Evolutionary conservation across 2,113 vertebrate genomes (phyloP).

Genomic region (Colaptes auratus): DNA sequence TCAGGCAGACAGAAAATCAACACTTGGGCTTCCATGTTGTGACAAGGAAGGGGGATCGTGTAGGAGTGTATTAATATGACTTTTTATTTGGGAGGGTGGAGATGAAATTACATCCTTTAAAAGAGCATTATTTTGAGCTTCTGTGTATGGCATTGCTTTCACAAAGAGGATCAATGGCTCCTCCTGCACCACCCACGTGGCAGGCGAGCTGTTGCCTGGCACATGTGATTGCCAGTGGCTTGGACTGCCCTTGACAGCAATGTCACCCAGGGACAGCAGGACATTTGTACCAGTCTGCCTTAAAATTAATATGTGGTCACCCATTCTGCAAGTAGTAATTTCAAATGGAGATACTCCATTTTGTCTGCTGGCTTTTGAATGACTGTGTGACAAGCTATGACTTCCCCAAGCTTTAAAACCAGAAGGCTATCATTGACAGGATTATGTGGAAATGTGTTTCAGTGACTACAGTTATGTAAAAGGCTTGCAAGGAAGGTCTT

Average conservation of each 20-base stretch:
- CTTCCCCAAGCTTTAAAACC: slow-evolving; percentile 16
- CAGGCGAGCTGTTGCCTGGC: background rate
- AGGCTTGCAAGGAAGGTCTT: background rate
- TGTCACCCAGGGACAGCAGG: background rate
- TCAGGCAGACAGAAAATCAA: background rate
- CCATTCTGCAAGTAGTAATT: background rate
- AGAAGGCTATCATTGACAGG: background rate
- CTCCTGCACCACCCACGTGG: background rate
- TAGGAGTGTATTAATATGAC: background rate
- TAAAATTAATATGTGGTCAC: background rate
- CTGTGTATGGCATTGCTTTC: background rate
- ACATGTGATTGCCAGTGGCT: background rate
- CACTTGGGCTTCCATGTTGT: background rate
- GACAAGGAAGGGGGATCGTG: background rate
- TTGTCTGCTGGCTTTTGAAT: background rate
- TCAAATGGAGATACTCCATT: background rate
- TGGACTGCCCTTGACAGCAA: background rate
- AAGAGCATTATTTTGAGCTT: slow-evolving; percentile 43
- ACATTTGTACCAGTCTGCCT: background rate
- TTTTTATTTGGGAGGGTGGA: background rate
- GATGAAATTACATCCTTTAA: background rate
- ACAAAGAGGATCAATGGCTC: slow-evolving; percentile 47
- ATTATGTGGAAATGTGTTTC: slow-evolving; percentile 21
- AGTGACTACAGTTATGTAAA: slow-evolving; percentile 39
- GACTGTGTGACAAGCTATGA: background rate